Evolutionary conservation across 2,113 vertebrate species (phyloP), one percentile per base, ranked within the genome.

Genomic region (Catharus bicknelli): DNA sequence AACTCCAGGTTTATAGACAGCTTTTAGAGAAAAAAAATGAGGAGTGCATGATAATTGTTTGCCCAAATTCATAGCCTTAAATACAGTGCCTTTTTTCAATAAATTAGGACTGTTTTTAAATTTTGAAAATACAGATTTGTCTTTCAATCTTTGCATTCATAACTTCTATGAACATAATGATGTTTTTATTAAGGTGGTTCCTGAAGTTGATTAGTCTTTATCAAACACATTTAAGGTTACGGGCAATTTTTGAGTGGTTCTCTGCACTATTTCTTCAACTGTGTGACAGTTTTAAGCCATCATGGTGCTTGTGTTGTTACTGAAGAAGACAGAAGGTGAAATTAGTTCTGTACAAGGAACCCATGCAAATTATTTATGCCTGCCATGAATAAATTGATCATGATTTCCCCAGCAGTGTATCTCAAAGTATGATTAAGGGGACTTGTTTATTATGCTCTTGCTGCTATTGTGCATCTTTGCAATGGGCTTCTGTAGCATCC

Each of bases 251-350:
- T 7, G 7, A 81, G 38, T 5, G 3, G 10, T 67, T 93, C 20
- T 81, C 9, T 73, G 76, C 20, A 45, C 5, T 62, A 15, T 69
- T 86, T 86, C 51, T 83, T 81, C 16, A 47, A 3, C 13, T n/a
- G 11, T 54, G 13, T 57, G 45, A 72, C 40, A 78, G 23, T 86
- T 92, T 40, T 12, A 75, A 94, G 18, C 25, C 21, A 63, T 40
- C 5, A n/a, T 7, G 21, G 32, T 81, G 32, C 18, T 67, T 74
- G 5, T 67, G 64, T 57, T 0, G 0, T 6, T 75, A 57, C 16
- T 30, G 43, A 88, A 64, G 32, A 94, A 78, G n/a, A 58, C 14
- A 48, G 58, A 79, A 47, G 27, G 18, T 63, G 13, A 90, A 93
- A 89, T 83, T 86, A 42, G 43, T 81, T 78, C 17, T 0, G 4